A percentile compares a stretch with the other conserved stretches of the same genome.
These are phyloP conservation scores for Sakesphorus luctuosus DNA, from an alignment of 2,113 vertebrate genomes.

Conservation along the genomic window DNA sequence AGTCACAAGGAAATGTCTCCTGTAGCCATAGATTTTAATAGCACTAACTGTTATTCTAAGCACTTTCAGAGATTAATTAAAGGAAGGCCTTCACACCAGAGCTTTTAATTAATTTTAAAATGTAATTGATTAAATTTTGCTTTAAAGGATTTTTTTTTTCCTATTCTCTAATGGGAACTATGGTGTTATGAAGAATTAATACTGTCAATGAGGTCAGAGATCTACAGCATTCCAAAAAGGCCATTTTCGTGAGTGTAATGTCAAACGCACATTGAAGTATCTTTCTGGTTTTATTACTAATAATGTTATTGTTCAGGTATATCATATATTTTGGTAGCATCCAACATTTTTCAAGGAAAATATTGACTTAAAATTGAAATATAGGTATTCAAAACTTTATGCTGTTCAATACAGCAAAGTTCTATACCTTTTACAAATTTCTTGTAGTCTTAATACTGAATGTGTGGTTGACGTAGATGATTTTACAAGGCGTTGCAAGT, in stretches of 20 bases:
- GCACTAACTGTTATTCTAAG: background rate
- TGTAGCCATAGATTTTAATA: background rate
- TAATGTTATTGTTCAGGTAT: slow-evolving; percentile 22
- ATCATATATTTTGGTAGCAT: slow-evolving; percentile 5
- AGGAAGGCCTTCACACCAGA: slow-evolving; percentile 23
- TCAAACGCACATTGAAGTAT: slow-evolving; percentile 16
- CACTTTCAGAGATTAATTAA: slow-evolving; percentile 42
- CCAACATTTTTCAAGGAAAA: slow-evolving; percentile 15
- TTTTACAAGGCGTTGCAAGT: background rate
- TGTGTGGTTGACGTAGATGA: background rate
- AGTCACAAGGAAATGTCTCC: background rate
- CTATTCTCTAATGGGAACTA: slow-evolving; percentile 2
- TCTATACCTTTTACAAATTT: slow-evolving; percentile 14
- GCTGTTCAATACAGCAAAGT: background rate
- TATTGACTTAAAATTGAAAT: slow-evolving; percentile 25
- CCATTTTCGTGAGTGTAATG: slow-evolving; percentile 49
- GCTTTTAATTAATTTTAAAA: slow-evolving; percentile 60
- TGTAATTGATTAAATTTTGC: slow-evolving; percentile 32
- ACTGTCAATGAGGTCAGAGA: slow-evolving; percentile 54
- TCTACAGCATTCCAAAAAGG: background rate
- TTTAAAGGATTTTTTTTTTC: slow-evolving; percentile 38
- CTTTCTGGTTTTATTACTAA: slow-evolving; percentile 19
- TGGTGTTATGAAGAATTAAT: slow-evolving; percentile 56
- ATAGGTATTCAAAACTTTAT: background rate
- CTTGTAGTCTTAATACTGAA: background rate